Percentiles rank a stretch among this genome's conserved stretches.
Evolutionary conservation across 2,113 vertebrate species (phyloP).

Genomic region (Phycodurus eques): DNA sequence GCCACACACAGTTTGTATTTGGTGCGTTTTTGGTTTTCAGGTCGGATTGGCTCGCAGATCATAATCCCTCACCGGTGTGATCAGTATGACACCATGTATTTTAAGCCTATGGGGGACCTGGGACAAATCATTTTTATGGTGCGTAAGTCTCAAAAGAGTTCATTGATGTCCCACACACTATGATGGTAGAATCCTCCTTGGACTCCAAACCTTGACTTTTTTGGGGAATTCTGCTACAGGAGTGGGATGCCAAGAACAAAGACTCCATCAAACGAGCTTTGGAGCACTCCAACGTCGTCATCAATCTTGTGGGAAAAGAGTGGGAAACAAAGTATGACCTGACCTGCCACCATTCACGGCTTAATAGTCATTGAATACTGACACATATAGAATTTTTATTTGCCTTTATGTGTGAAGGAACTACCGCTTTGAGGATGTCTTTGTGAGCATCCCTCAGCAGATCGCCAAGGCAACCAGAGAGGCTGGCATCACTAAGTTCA

Average conservation of each 20-base stretch:
- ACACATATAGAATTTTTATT: not conserved
- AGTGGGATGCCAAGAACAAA: constrained; percentile 85
- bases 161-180: not conserved
- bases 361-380: not conserved
- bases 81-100: constrained; percentile 85
- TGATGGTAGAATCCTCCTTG: not conserved
- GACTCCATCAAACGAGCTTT: constrained; percentile 84
- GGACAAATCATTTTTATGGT: constrained; percentile 92
- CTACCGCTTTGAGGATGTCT: constrained; percentile 84
- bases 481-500: constrained; percentile 82
- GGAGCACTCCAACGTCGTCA: constrained; percentile 88
- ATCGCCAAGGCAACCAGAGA: constrained; percentile 82
- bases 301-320: constrained; percentile 90
- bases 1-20: not conserved
- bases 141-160: constrained; percentile 24
- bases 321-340: constrained; percentile 88
- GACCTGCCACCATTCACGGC: not conserved
- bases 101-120: constrained; percentile 92
- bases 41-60: constrained; percentile 89
- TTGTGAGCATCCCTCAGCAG: constrained; percentile 81
- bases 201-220: not conserved
- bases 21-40: constrained; percentile 60
- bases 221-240: constrained; percentile 64
- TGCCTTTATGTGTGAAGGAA: constrained; percentile 73
- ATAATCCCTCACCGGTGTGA: constrained; percentile 89